Base-by-base conservation (phyloP, 2,888 invertebrate species). In the Monochamus alternatus region DNA sequence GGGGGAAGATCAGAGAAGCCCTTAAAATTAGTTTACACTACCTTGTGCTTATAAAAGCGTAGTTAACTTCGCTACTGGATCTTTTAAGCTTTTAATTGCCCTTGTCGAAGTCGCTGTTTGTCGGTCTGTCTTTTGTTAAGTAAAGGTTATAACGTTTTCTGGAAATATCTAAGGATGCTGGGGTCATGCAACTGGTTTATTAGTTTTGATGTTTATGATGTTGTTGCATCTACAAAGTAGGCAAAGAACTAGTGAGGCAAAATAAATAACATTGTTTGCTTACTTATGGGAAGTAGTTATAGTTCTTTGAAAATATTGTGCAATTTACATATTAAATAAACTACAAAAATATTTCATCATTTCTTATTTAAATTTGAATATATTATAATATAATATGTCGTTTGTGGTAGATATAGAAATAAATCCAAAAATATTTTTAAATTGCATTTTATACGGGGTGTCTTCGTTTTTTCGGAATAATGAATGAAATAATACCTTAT, bases 11-110 rank as follows among this genome's bases (percentile, higher is more conserved):
- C 66, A 63, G 65, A 70, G 73, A 74, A 74, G 65, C 76, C 77
- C 71, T 80, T 77, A 67, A 78, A 75, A 67, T 32, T 51, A 51
- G 68, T 64, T 63, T 74, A 64, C 72, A 65, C 72, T 64, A 71
- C 71, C 63, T 60, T 68, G 51, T 52, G 74, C 55, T 51, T 52
- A 70, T 47, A 31, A 63, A 52, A 38, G 71, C 71, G 31, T 47
- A 63, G 63, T 63, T 63, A 52, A 52, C 63, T 52, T 63, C 31
- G 32, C 38, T 47, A 38, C n/a, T 38, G 51, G 5, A 31, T 14
- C 43, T 51, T 71, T 63, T 52, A 22, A 71, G 63, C 62, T 52
- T 71, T 71, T 71, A 71, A 71, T 71, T 71, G 52, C 71, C 63
- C 63, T 63, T 71, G 71, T 63, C 70, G 9, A 32, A 71, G 51